Base-by-base conservation (phyloP, 2,888 invertebrate genomes). In the Coenonympha arcania region DNA sequence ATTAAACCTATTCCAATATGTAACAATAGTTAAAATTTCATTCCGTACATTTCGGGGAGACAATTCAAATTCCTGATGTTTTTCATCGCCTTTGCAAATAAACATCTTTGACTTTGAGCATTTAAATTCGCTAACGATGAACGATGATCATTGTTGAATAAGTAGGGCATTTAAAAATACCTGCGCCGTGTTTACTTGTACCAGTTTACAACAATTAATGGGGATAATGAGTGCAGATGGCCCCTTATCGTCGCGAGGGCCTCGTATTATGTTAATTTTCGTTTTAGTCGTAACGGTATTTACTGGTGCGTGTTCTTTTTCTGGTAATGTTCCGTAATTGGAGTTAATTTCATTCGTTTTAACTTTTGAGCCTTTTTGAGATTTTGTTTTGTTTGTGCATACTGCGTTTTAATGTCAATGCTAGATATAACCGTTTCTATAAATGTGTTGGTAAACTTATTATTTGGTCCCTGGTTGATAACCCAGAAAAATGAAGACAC, bases 101-200 rank as follows among this genome's bases (percentile, higher is more conserved):
- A n/a, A n/a, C n/a, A n/a, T n/a, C n/a, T n/a, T n/a, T n/a, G n/a
- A n/a, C n/a, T n/a, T n/a, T n/a, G n/a, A n/a, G n/a, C n/a, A n/a
- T n/a, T n/a, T n/a, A n/a, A n/a, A n/a, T n/a, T n/a, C n/a, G n/a
- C n/a, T n/a, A n/a, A n/a, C n/a, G n/a, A n/a, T n/a, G n/a, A n/a
- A n/a, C n/a, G n/a, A n/a, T n/a, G n/a, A 39, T 22, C 20, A 39
- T 22, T 39, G 33, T 39, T 36, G 13, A 36, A 42, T 26, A 54
- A 55, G 46, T 52, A 36, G 52, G 43, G 19, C 52, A 31, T 51
- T 51, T 54, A 51, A 51, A 51, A 49, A 54, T 54, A 54, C 48
- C 50, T 50, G 44, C 22, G 24, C 22, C 24, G 13, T 39, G 54
- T 52, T 52, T 42, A 55, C 45, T 36, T 33, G 48, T 11, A 41